A percentile compares a stretch with the other conserved stretches of the same genome.
Evolutionary conservation across 2,888 invertebrate species (phyloP).

Genomic region (Hydropsyche betteni): DNA sequence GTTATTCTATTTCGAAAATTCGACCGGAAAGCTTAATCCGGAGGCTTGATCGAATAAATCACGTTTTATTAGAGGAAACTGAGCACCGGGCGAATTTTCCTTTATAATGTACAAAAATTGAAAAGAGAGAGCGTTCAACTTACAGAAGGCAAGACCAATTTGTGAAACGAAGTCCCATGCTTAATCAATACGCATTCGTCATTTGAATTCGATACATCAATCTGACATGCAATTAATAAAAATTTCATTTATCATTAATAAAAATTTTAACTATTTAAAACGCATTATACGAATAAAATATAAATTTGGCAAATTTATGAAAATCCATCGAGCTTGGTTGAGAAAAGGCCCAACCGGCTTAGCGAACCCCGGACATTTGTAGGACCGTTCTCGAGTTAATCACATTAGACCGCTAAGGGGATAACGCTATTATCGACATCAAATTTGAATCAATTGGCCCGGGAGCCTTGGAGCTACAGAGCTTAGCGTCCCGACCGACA

Average conservation of each 20-base stretch:
- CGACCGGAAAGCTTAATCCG: conserved; percentile 2
- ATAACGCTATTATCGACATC: conserved; percentile 39
- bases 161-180: conserved; percentile 30
- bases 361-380: neutral
- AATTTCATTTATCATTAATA: neutral
- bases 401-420: conserved; percentile 40
- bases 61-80: neutral
- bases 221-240: conserved; percentile 35
- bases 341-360: conserved; percentile 25
- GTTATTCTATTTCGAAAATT: conserved; percentile 13
- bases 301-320: conserved; percentile 9
- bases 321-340: conserved; percentile 8
- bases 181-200: conserved; percentile 41
- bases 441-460: conserved; percentile 39
- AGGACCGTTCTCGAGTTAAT: conserved; percentile 23
- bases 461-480: conserved; percentile 2
- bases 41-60: neutral
- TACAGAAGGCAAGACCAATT: neutral
- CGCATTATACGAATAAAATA: neutral
- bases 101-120: neutral
- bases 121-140: neutral
- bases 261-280: too few species aligned
- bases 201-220: conserved; percentile 37
- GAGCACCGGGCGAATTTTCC: conserved; percentile 8
- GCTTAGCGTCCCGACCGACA: conserved; percentile 6